These are phyloP conservation scores for Caenorhabditis wallacei DNA, from an alignment of 2,888 invertebrate genomes.

Conservation along the genomic window DNA sequence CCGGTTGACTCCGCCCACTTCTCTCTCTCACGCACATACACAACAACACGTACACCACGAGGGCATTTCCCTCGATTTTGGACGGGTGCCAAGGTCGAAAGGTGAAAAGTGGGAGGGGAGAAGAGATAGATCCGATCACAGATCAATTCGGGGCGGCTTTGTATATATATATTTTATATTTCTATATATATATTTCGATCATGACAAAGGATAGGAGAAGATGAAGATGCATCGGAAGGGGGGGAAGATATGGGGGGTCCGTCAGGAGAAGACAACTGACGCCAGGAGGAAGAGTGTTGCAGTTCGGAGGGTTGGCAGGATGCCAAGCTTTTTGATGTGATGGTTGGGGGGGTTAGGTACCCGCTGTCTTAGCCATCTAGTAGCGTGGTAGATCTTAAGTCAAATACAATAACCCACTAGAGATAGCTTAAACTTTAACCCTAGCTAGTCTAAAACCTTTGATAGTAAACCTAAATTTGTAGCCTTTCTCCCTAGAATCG, in stretches of 20 bases:
- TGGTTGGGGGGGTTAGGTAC: neutral
- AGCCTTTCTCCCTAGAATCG: too few relatives aligned
- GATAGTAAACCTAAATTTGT: too few relatives aligned
- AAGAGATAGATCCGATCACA: conserved; percentile 45
- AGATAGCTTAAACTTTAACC: too few relatives aligned
- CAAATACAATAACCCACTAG: too few relatives aligned
- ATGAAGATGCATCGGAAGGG: neutral
- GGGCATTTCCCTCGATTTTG: conserved; percentile 50
- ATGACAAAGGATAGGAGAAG: neutral
- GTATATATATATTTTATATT: conserved; percentile 19
- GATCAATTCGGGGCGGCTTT: conserved; percentile 49
- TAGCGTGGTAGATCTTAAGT: too few relatives aligned
- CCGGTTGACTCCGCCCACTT: conserved; percentile 39
- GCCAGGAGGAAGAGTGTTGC: neutral
- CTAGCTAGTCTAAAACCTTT: too few relatives aligned
- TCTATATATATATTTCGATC: neutral
- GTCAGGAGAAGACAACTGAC: neutral
- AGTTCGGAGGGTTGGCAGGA: neutral
- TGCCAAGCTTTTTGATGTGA: neutral
- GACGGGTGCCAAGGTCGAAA: conserved; percentile 66
- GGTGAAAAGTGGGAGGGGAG: conserved; percentile 14
- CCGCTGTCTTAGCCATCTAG: too few relatives aligned
- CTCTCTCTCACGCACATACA: conserved; percentile 4
- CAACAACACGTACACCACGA: neutral
- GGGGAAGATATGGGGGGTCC: conserved; percentile 31